Conservation (phyloP, 2,113 vertebrate species). For the Orthochromis malagaraziensis region DNA sequence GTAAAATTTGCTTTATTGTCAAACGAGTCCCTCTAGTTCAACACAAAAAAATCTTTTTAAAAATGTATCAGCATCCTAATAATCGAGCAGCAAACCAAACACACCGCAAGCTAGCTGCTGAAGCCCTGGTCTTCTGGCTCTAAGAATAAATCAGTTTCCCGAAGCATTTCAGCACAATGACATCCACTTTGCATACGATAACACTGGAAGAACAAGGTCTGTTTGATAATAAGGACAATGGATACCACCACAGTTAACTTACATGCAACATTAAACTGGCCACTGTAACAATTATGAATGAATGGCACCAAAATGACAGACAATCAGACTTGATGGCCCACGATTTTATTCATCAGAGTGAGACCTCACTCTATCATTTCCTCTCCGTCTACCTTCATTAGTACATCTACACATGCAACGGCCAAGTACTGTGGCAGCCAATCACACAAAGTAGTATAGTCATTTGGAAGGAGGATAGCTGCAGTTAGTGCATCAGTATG, state of each 20-base stretch:
- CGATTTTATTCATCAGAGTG: conserved; percentile 21
- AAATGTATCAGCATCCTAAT: neutral
- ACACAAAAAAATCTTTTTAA: neutral
- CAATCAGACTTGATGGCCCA: conserved; percentile 9
- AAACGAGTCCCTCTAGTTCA: neutral
- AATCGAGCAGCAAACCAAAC: neutral
- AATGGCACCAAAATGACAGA: conserved; percentile 23
- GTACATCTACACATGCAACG: conserved; percentile 4
- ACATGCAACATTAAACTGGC: conserved; percentile 22
- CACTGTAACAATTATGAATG: neutral
- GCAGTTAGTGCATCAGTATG: conserved; percentile 8
- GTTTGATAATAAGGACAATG: neutral
- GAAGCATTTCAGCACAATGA: neutral
- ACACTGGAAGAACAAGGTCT: neutral
- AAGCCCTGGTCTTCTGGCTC: neutral
- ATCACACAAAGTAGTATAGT: conserved; percentile 18
- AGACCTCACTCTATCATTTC: conserved; percentile 34
- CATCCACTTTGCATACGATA: neutral
- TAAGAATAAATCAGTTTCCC: conserved; percentile 3
- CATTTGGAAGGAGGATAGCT: conserved; percentile 3
- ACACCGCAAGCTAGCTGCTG: neutral
- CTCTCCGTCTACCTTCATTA: conserved; percentile 41
- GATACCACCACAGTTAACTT: conserved; percentile 10
- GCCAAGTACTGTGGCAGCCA: conserved; percentile 1
- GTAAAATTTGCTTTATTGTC: neutral